Percentiles rank a stretch among this genome's conserved stretches.
Evolutionary conservation across 2,797 vertebrate species (phyloP).

Genomic region (Clarias platycephalus): DNA sequence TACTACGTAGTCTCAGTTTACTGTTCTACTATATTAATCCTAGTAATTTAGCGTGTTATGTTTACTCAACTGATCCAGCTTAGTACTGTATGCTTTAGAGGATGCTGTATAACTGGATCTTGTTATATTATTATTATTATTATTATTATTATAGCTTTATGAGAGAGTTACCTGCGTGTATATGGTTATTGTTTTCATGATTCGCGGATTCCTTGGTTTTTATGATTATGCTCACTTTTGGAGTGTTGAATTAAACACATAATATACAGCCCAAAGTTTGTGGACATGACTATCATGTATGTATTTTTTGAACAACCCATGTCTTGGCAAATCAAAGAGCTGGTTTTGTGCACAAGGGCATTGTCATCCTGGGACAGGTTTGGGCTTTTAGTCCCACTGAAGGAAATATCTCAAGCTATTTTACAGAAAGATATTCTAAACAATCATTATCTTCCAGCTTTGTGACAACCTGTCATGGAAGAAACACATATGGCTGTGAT

Average conservation of each 20-base stretch:
- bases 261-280: background rate
- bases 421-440: background rate
- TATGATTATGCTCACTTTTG: background rate
- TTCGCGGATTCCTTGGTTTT: background rate
- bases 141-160: background rate
- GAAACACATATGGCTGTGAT: background rate
- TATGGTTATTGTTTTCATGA: background rate
- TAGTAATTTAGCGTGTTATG: background rate
- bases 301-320: background rate
- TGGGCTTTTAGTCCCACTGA: no score
- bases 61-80: background rate
- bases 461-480: background rate
- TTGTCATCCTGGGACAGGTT: no score
- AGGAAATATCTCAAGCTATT: background rate
- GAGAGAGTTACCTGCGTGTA: background rate
- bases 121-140: background rate
- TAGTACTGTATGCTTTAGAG: background rate
- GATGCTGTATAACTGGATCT: background rate
- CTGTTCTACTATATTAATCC: background rate
- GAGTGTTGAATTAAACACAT: background rate
- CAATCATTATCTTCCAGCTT: background rate
- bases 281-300: background rate
- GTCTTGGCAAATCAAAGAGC: background rate
- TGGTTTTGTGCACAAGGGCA: background rate
- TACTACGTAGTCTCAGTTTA: no score